Percentiles rank a stretch among this genome's conserved stretches.
Conservation (phyloP, 2,888 invertebrate genomes). For the Deroplatys truncata region DNA sequence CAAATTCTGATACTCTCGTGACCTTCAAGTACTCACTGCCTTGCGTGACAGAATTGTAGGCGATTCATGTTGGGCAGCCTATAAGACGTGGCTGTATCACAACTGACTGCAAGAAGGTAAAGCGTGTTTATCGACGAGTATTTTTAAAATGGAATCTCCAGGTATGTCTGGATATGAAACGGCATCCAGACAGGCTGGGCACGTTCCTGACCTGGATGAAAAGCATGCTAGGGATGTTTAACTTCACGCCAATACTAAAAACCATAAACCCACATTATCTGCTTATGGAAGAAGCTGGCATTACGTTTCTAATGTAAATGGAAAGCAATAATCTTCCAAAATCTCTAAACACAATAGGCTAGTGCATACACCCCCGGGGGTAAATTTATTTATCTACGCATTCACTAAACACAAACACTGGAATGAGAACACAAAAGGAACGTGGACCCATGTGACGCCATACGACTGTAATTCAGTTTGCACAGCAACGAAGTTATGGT, state of each 20-base stretch:
- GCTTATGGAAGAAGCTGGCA: not conserved
- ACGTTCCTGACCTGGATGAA: too few relatives aligned
- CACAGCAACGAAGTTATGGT: not conserved
- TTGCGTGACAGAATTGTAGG: too few relatives aligned
- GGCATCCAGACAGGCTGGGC: too few relatives aligned
- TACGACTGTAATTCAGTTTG: not conserved
- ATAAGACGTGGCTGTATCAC: too few relatives aligned
- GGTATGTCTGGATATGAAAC: too few relatives aligned
- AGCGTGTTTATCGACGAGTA: too few relatives aligned
- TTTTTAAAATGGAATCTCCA: too few relatives aligned
- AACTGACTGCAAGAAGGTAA: too few relatives aligned
- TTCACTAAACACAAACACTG: not conserved
- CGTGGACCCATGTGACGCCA: not conserved
- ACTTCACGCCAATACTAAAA: not conserved
- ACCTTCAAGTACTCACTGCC: too few relatives aligned
- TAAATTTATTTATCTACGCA: not conserved
- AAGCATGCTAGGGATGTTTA: not conserved
- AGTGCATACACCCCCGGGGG: not conserved
- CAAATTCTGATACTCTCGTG: too few relatives aligned
- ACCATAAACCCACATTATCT: not conserved
- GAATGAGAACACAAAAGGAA: not conserved
- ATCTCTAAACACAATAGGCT: not conserved
- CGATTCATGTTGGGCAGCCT: too few relatives aligned
- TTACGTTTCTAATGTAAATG: not conserved
- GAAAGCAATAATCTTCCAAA: not conserved